A percentile compares a stretch with the other conserved stretches of the same genome.
Evolutionary conservation across 2,888 invertebrate species (phyloP).

Genomic region (Anoncus sp.): DNA sequence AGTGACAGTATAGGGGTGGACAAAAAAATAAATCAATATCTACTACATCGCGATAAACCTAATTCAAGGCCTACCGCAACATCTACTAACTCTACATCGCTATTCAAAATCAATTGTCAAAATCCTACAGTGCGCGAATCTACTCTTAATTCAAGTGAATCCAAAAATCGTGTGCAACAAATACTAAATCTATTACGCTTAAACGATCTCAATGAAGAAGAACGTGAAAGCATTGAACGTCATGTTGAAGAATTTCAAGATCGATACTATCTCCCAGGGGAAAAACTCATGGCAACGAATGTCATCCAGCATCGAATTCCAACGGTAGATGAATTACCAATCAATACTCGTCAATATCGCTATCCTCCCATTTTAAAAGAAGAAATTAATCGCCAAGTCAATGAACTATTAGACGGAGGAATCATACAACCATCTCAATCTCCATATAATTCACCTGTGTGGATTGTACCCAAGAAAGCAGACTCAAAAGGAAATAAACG

Average conservation of each 20-base stretch:
- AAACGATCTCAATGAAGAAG: slow-evolving; percentile 39
- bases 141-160: not conserved
- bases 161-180: slow-evolving; percentile 13
- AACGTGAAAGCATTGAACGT: slow-evolving; percentile 22
- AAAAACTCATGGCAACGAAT: slow-evolving; percentile 22
- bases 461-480: too few relatives aligned
- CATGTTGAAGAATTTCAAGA: slow-evolving; percentile 30
- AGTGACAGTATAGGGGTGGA: not conserved
- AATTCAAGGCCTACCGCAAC: not conserved
- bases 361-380: slow-evolving; percentile 28
- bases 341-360: too few relatives aligned
- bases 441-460: too few relatives aligned
- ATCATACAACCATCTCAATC: too few relatives aligned
- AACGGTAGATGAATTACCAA: slow-evolving; percentile 28
- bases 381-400: too few relatives aligned
- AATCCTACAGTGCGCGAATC: not conserved
- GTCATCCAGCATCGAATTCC: too few relatives aligned
- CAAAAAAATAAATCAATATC: not conserved
- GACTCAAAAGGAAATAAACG: slow-evolving; percentile 65
- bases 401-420: slow-evolving; percentile 46
- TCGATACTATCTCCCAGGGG: slow-evolving; percentile 30
- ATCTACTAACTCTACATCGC: not conserved
- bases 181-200: slow-evolving; percentile 20
- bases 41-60: too few relatives aligned
- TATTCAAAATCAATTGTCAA: slow-evolving; percentile 1